phyloP scores from a whole-genome alignment of 2,113 vertebrate genomes.

The Tenebrosternarchus preto region DNA sequence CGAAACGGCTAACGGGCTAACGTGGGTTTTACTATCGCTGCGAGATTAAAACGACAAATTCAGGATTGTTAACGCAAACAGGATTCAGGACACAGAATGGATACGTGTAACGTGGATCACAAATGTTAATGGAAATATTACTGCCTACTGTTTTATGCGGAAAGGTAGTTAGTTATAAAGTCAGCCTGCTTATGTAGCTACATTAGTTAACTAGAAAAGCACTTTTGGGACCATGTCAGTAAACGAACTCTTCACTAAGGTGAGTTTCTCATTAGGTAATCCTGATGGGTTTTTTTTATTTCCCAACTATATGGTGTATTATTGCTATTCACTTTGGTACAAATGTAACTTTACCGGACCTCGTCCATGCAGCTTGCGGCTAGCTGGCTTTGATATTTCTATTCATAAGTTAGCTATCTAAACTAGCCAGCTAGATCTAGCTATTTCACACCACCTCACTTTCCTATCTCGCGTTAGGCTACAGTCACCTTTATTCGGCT shows the following conservation, averaged over 20 bases:
- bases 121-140: conserved; percentile 42
- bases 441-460: too few species aligned
- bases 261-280: conserved; percentile 55
- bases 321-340: too few species aligned
- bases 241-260: conserved; percentile 75
- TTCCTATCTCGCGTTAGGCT: too few species aligned
- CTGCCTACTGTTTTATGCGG: background rate
- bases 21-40: conserved; percentile 22
- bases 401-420: too few species aligned
- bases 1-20: conserved; percentile 7
- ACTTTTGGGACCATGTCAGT: conserved; percentile 69
- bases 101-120: conserved; percentile 37
- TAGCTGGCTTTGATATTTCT: too few species aligned
- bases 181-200: conserved; percentile 27
- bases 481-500: background rate
- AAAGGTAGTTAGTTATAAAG: background rate
- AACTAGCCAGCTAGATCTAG: too few species aligned
- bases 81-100: conserved; percentile 30
- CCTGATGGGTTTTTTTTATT: background rate
- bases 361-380: too few species aligned
- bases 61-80: conserved; percentile 18
- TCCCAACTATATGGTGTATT: too few species aligned
- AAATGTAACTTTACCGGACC: too few species aligned
- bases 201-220: too few species aligned
- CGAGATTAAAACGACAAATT: conserved; percentile 37